phyloP scores from a whole-genome alignment of 2,888 invertebrate species.

The Metallyticus violacea region DNA sequence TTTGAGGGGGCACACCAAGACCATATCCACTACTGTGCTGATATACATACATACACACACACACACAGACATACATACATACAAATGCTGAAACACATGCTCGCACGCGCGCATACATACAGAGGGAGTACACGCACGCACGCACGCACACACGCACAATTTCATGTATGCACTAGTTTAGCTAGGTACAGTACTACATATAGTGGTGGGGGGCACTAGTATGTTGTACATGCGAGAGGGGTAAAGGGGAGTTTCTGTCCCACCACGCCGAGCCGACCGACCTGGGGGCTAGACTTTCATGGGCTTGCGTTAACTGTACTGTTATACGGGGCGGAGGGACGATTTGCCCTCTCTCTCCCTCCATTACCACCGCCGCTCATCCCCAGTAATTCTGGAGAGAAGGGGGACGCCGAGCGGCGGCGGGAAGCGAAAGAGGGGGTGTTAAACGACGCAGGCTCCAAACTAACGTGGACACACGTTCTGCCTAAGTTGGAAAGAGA shows the following conservation, averaged over 20 bases:
- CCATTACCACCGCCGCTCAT: conserved; percentile 25
- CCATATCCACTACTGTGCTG: neutral
- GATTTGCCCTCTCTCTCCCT: conserved; percentile 11
- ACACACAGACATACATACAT: neutral
- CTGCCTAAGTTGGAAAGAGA: conserved; percentile 2
- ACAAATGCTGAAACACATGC: neutral
- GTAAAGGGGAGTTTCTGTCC: conserved; percentile 41
- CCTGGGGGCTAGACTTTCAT: conserved; percentile 16
- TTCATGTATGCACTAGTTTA: conserved; percentile 1
- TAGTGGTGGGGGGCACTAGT: neutral
- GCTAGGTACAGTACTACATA: conserved; percentile 5
- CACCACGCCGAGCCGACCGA: conserved; percentile 36
- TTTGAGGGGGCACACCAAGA: neutral
- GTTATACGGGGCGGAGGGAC: conserved; percentile 24
- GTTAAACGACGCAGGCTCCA: conserved; percentile 31
- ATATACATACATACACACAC: neutral
- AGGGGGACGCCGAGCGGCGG: conserved; percentile 34
- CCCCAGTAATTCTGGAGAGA: conserved; percentile 24
- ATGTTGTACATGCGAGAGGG: neutral
- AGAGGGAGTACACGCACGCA: neutral
- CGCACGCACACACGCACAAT: conserved; percentile 31
- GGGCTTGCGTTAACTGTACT: conserved; percentile 32
- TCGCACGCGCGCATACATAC: neutral
- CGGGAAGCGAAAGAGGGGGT: conserved; percentile 33
- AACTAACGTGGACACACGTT: conserved; percentile 32